Evolutionary conservation across 2,797 vertebrate genomes (phyloP), one percentile per base, ranked within the genome.

Genomic region (Erpetoichthys calabaricus): DNA sequence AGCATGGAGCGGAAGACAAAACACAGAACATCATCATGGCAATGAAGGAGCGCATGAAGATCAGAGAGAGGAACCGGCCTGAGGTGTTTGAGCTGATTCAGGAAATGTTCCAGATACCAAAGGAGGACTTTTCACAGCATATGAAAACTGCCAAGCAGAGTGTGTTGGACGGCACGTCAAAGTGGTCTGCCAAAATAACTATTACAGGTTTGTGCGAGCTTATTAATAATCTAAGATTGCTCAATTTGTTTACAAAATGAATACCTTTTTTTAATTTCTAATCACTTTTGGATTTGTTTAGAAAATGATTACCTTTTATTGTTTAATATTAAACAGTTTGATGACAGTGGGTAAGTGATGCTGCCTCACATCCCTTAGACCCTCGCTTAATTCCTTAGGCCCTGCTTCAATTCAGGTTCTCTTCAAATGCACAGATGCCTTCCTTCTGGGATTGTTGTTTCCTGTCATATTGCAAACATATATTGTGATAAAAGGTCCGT

Each of bases 11-110:
- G 0, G 94, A 99, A 67, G 94, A 98, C 75, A 99, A 97, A 73
- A 96, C 96, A 45, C 94, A 94, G 70, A 97, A 90, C 64, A 98
- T 99, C 65, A 99, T 99, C 67, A 91, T 88, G 75, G 94, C 94
- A 46, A 99, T 99, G 95, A 99, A 94, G 66, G 96, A 99, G 67
- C 88, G 92, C 61, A 99, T 99, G 96, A 99, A 96, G 74, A 92
- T 98, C 67, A 75, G 95, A 44, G 95, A 99, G 76, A 92, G 89
- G 77, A 99, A 99, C 70, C 75, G 89, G 1, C 96, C 94, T 0
- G 96, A 99, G 51, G 92, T 99, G 59, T 98, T 99, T 58, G 88
- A 97, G 68, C 77, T 97, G 55, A 97, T 99, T 69, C 92, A 89
- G 74, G 90, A 96, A 76, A 92, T 97, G 88, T 99, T 98, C 71